phyloP scores from a whole-genome alignment of 1,140 invertebrate species.

The Phymorhynchus buccinoides region DNA sequence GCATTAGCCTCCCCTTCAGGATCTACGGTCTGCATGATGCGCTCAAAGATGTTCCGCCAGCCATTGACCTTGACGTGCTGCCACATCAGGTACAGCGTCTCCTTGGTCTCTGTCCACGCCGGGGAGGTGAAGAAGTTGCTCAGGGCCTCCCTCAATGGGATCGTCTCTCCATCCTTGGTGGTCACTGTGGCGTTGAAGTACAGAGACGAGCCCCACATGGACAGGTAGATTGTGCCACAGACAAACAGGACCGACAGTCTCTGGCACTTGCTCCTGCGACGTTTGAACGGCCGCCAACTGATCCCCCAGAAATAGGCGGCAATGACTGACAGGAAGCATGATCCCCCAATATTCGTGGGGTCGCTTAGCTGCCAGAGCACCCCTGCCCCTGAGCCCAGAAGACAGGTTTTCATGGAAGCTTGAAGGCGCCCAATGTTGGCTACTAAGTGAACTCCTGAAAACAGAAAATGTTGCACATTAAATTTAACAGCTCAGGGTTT shows the following conservation, averaged over 20 bases:
- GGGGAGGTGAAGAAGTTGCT: constrained; percentile 93
- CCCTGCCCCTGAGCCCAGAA: constrained; percentile 81
- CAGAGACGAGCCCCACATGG: constrained; percentile 84
- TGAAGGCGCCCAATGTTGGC: constrained; percentile 91
- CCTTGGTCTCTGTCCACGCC: constrained; percentile 82
- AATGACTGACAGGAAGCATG: constrained; percentile 53
- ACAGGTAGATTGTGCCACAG: constrained; percentile 81
- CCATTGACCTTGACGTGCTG: constrained; percentile 84
- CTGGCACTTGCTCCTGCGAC: constrained; percentile 73
- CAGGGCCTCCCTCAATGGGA: constrained; percentile 86
- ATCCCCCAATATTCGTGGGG: constrained; percentile 63
- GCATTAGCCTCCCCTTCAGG: constrained; percentile 92
- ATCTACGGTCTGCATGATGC: constrained; percentile 87
- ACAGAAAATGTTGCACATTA: constrained; percentile 34
- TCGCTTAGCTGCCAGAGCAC: constrained; percentile 80
- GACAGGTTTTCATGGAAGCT: constrained; percentile 78
- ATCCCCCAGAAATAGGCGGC: constrained; percentile 59
- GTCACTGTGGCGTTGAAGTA: constrained; percentile 92
- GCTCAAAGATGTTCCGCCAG: constrained; percentile 85
- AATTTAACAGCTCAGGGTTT: no score
- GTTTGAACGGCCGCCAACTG: constrained; percentile 70
- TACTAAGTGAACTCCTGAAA: constrained; percentile 87
- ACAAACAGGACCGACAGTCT: constrained; percentile 75
- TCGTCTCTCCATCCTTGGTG: constrained; percentile 88
- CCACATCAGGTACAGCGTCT: constrained; percentile 84